Conservation (phyloP, 2,113 vertebrate species). For the Acinonyx jubatus region DNA sequence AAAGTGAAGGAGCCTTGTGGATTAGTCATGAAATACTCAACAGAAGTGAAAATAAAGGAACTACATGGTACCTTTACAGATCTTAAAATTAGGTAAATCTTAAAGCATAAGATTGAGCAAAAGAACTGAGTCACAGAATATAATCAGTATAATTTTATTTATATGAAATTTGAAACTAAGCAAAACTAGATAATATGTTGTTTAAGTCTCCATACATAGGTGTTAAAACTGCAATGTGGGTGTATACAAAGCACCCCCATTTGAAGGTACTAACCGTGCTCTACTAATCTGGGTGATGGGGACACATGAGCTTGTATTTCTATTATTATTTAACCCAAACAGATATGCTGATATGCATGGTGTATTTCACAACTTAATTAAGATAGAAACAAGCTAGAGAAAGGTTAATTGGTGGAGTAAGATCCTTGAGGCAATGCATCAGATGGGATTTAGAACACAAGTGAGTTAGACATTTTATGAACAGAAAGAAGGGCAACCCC, state of each 20-base stretch:
- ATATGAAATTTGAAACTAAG: neutral
- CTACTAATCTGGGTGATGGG: neutral
- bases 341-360: neutral
- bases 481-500: neutral
- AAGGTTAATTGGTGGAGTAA: neutral
- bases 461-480: neutral
- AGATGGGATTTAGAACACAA: neutral
- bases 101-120: neutral
- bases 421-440: neutral
- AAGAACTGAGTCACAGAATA: neutral
- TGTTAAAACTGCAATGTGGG: neutral
- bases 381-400: neutral
- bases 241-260: rapidly evolving
- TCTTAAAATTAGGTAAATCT: neutral
- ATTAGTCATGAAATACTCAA: slow-evolving; percentile 5
- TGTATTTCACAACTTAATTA: neutral
- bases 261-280: neutral
- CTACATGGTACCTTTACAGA: neutral
- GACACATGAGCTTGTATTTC: neutral
- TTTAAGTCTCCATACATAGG: neutral
- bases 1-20: neutral
- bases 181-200: neutral
- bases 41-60: neutral
- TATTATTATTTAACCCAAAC: neutral
- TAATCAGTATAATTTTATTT: neutral